phyloP scores from a whole-genome alignment of 2,888 invertebrate genomes.

The Electrophaes corylata region DNA sequence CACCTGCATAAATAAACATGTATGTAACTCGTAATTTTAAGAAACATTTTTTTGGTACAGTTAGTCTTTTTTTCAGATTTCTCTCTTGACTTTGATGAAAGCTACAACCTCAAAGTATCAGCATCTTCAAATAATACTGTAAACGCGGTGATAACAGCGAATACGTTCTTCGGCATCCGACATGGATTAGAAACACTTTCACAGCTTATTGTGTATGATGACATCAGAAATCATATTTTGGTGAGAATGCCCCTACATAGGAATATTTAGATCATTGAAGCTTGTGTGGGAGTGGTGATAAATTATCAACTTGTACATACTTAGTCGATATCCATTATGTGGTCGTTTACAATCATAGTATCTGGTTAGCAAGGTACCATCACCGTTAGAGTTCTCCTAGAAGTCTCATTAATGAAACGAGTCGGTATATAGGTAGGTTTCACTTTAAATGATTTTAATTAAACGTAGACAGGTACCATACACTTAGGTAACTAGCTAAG shows the following conservation, averaged over 20 bases:
- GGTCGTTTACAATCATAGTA: not conserved
- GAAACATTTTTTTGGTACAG: not conserved
- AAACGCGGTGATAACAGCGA: conserved; percentile 82
- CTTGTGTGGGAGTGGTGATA: not conserved
- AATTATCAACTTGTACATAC: not conserved
- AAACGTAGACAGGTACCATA: not conserved
- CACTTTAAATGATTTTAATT: not conserved
- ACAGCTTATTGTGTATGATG: conserved; percentile 88
- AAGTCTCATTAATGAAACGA: not conserved
- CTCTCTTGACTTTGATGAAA: conserved; percentile 84
- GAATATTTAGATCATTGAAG: not conserved
- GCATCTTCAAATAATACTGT: conserved; percentile 74
- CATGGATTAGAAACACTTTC: conserved; percentile 88
- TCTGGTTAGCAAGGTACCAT: not conserved
- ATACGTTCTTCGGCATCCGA: conserved; percentile 87
- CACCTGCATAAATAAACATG: too few species aligned
- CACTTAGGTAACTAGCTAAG: not conserved
- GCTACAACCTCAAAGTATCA: conserved; percentile 76
- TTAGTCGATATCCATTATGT: not conserved
- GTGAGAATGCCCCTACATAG: conserved; percentile 51
- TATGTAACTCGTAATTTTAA: too few species aligned
- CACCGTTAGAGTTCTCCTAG: not conserved
- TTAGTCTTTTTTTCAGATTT: conserved; percentile 60
- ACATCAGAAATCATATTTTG: conserved; percentile 84
- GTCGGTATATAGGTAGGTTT: not conserved